Evolutionary conservation across 1,140 invertebrate genomes (phyloP).

Genomic region (Asobara japonica): DNA sequence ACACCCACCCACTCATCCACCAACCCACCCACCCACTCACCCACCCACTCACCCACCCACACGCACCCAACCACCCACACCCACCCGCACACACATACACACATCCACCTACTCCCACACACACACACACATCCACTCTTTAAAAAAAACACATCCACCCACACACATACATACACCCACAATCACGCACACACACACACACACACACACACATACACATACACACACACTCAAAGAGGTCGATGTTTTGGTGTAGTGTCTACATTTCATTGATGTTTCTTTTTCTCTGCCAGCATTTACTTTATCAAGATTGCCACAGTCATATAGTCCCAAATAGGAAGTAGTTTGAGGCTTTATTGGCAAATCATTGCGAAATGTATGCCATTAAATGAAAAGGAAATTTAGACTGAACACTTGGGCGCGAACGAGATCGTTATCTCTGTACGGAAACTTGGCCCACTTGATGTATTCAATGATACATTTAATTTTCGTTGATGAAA

Average conservation of each 20-base stretch:
- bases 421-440: conserved; percentile 39
- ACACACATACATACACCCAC: no score
- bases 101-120: no score
- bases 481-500: neutral
- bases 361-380: conserved; percentile 29
- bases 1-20: no score
- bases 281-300: neutral
- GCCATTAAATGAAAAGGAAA: neutral
- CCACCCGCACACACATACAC: no score
- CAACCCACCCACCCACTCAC: no score
- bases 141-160: no score
- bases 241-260: neutral
- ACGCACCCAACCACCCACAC: no score
- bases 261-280: neutral
- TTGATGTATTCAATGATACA: conserved; percentile 24
- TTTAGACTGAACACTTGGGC: conserved; percentile 21
- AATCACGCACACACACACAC: no score
- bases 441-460: conserved; percentile 40
- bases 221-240: no score
- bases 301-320: conserved; percentile 21
- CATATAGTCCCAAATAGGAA: conserved; percentile 24
- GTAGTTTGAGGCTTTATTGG: conserved; percentile 14
- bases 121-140: no score
- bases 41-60: no score
- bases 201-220: no score